Base-by-base conservation (phyloP, 1,140 invertebrate genomes). In the Sesamia nonagrioides region DNA sequence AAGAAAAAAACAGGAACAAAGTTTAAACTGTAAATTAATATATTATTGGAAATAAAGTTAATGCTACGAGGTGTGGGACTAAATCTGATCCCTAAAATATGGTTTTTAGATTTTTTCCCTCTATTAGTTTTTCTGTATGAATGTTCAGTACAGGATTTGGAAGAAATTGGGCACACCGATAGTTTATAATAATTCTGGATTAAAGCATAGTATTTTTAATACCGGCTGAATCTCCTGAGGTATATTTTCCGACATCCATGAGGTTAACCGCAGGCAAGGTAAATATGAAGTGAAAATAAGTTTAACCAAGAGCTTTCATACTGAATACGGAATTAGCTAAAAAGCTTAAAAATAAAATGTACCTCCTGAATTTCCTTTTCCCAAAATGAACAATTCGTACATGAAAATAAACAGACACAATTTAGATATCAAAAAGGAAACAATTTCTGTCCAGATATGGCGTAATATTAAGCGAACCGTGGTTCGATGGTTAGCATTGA, bases 341-440 rank as follows among this genome's bases (percentile, higher is more conserved):
- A 45, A 45, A 45, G 27, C 27, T 9, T 11, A 11, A 54, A 54
- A 54, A 54, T 27, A 27, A 56, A 56, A 56, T 13, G 27, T 4
- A 2, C 9, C 17, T 7, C 0, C 27, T 2, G 54, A 56, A 6
- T 33, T 42, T 4, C n/a, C 17, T 40, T 37, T 18, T 9, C 18
- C 37, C 60, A 21, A 42, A 18, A 63, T 35, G 33, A 8, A 17
- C 60, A 61, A 61, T 11, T 58, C 27, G 33, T 33, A 5, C 21
- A 58, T 11, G 9, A 63, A 63, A 42, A 8, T 42, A 63, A 18
- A 42, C 60, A 37, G 35, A 37, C 60, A 63, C n/a, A 50, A 42
- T 68, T 68, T n/a, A 21, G 8, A 21, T 68, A 68, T 33, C 13
- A 17, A 45, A 66, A 66, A 66, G 40, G 63, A 68, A 68, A 68